Base-by-base conservation (phyloP, 2,888 invertebrate species). In the Axea sp. region DNA sequence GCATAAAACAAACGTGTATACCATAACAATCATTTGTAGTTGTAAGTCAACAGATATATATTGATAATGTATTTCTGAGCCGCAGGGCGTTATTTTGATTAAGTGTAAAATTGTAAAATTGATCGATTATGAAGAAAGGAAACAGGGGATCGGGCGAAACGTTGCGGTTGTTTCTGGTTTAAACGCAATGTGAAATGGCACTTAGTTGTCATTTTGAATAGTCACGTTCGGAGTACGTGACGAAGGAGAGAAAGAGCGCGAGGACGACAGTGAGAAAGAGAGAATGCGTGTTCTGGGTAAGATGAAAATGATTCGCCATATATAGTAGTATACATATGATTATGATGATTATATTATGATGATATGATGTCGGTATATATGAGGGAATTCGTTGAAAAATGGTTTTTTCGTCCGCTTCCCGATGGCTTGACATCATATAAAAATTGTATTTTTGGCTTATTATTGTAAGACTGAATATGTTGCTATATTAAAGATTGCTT, bases 401-500 rank as follows among this genome's bases (percentile, higher is more conserved):
- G 28, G 12, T 65, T 45, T 37, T 77, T 77, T 79, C 78, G 77
- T 78, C 75, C 76, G 76, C 77, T 79, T 79, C 76, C 75, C 75
- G 71, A 78, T 76, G 73, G 81, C 80, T 82, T 82, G 80, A 84
- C 82, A 77, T n/a, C n/a, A n/a, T n/a, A n/a, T 78, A 84, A 83
- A 85, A 83, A 85, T 85, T 82, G 84, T 86, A 86, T 86, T 86
- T 85, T 86, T 84, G 85, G 86, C 86, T 86, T 86, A 86, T 85
- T 84, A 85, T 82, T 85, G 84, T 86, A 86, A 86, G 86, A 86
- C 86, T 86, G 86, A 86, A 84, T 86, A 85, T 86, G 86, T 86
- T 86, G 86, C 86, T 86, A 84, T 85, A 86, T 86, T 86, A 86
- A 86, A 86, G 81, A 86, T 85, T 86, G 86, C 86, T 86, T 86